Evolutionary conservation across 2,797 vertebrate genomes (phyloP), one percentile per base, ranked within the genome.

Genomic region (Huso huso): DNA sequence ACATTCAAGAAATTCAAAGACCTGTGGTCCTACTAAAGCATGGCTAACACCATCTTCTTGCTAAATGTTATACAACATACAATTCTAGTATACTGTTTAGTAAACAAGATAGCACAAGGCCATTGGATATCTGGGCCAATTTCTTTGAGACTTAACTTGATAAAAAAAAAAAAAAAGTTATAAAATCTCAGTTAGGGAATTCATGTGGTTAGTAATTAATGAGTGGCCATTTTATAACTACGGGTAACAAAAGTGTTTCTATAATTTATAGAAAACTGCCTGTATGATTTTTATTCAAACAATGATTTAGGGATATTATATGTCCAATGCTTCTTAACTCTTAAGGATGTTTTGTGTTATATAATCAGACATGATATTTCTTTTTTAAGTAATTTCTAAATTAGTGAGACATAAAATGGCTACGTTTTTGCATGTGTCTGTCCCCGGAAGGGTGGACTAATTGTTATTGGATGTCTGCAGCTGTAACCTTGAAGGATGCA

Each of bases 401-500:
- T 58, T 58, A 58, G 15, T 13, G 12, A 73, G 73, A 68, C 84
- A 90, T 90, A 94, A 96, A 98, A 99, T 98, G 97, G 97, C 94
- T 91, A 94, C 92, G 88, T 81, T 86, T 83, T 91, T 94, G 93
- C 96, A 95, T 99, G 96, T 99, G 96, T 96, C 89, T 95, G 96
- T 99, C 96, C 96, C 96, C 96, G 94, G 96, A 99, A 99, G 96
- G 96, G 96, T 99, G 96, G 96, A 95, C 89, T 91, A 91, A 91
- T 95, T 95, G 95, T 96, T 98, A 93, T 94, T 98, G 96, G 97
- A 97, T 99, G 95, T 99, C 97, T 98, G 97, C 97, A 99, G 97
- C 96, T 96, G 90, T 98, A 97, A 99, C 97, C 97, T 99, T 99
- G 97, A 99, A 99, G 97, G 97, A 99, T 99, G 93, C 94, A 95